These are phyloP conservation scores for Coenonympha arcania DNA, from an alignment of 2,888 invertebrate species.

Conservation along the genomic window DNA sequence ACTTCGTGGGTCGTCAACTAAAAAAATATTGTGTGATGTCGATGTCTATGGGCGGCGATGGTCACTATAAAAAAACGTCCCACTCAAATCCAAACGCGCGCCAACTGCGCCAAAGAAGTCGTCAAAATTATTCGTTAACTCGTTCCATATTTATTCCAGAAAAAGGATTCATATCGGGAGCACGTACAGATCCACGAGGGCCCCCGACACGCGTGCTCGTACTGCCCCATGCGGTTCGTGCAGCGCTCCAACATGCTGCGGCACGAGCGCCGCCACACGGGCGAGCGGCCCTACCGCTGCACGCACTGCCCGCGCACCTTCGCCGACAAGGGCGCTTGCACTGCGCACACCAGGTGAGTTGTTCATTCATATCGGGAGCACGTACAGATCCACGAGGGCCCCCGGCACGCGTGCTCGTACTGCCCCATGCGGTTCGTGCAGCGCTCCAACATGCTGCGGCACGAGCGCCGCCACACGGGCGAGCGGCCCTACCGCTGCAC, in stretches of 20 bases:
- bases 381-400: conserved; percentile 75
- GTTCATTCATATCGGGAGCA: too few species aligned
- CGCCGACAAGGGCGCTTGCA: conserved; percentile 75
- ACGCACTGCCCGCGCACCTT: conserved; percentile 69
- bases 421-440: conserved; percentile 76
- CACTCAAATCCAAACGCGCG: too few species aligned
- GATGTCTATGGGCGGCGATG: too few species aligned
- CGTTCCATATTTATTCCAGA: conserved; percentile 37
- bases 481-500: conserved; percentile 73
- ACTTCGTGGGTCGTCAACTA: too few species aligned
- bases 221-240: conserved; percentile 75
- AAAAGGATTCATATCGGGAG: conserved; percentile 74
- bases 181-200: conserved; percentile 75
- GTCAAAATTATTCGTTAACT: too few species aligned
- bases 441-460: conserved; percentile 73
- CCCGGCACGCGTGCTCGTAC: conserved; percentile 74
- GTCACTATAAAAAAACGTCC: too few species aligned
- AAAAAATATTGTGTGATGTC: too few species aligned
- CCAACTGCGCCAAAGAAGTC: too few species aligned
- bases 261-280: conserved; percentile 73
- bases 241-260: conserved; percentile 75
- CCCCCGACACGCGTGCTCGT: conserved; percentile 74
- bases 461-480: conserved; percentile 74
- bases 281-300: conserved; percentile 74
- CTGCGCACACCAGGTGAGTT: conserved; percentile 66